Conservation (phyloP, 1,140 invertebrate genomes). For the Metopolophium dirhodum region DNA sequence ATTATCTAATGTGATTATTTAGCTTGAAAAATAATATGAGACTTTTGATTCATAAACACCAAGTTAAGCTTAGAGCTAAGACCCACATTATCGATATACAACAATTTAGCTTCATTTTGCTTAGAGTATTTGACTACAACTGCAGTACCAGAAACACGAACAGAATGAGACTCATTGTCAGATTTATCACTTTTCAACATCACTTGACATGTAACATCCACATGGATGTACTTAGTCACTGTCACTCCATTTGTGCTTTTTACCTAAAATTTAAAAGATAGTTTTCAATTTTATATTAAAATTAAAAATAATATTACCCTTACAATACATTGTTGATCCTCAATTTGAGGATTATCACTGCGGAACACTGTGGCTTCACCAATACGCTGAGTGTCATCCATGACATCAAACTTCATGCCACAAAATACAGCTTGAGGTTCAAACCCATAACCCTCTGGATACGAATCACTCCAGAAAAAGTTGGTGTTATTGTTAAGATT, state of each 20-base stretch:
- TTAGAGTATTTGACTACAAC: conserved; percentile 69
- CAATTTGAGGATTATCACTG: conserved; percentile 70
- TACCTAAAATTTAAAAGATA: conserved; percentile 59
- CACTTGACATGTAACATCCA: conserved; percentile 73
- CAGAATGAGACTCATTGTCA: conserved; percentile 67
- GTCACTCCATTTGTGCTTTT: conserved; percentile 63
- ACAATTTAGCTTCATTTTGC: conserved; percentile 65
- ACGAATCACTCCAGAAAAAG: conserved; percentile 81
- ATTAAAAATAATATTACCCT: conserved; percentile 51
- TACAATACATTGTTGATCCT: conserved; percentile 69
- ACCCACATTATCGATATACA: conserved; percentile 71
- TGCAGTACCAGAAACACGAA: conserved; percentile 72
- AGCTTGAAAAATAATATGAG: conserved; percentile 70
- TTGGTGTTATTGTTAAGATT: conserved; percentile 72
- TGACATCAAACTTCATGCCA: conserved; percentile 72
- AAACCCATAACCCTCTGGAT: conserved; percentile 75
- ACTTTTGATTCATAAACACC: conserved; percentile 69
- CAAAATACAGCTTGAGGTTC: conserved; percentile 71
- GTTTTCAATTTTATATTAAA: background rate
- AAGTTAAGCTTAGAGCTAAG: conserved; percentile 72
- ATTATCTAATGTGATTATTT: conserved; percentile 55
- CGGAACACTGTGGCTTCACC: conserved; percentile 72
- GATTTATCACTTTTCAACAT: conserved; percentile 66
- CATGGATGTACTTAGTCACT: conserved; percentile 70
- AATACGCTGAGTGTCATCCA: conserved; percentile 67